phyloP scores from a whole-genome alignment of 2,797 vertebrate genomes.

The Gallinago solitaria region DNA sequence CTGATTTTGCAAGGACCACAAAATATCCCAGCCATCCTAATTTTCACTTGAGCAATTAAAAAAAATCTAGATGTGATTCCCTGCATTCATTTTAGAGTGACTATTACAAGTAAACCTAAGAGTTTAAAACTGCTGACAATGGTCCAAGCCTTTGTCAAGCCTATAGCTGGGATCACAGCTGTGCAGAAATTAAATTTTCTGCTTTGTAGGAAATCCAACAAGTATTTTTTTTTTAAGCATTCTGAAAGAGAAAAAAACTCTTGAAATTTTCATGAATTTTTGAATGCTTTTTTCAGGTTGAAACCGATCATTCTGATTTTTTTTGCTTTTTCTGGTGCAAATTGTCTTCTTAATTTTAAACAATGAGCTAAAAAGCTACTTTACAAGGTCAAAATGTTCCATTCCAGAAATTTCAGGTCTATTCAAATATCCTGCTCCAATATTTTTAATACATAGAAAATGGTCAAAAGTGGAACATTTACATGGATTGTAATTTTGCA shows the following conservation, averaged over 20 bases:
- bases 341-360: constrained; percentile 16
- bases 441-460: background rate
- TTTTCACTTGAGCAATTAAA: background rate
- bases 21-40: background rate
- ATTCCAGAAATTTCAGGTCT: constrained; percentile 17
- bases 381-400: background rate
- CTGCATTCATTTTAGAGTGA: background rate
- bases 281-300: background rate
- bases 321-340: background rate
- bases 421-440: background rate
- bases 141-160: background rate
- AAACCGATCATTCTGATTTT: background rate
- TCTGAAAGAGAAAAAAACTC: background rate
- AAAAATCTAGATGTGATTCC: background rate
- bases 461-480: background rate
- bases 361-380: background rate
- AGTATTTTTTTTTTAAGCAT: background rate
- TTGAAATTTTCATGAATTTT: background rate
- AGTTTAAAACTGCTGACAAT: background rate
- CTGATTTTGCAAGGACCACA: background rate
- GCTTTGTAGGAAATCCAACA: background rate
- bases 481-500: background rate
- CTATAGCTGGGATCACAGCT: background rate
- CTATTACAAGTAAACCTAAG: background rate
- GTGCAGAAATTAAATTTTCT: background rate